Conservation (phyloP, 2,797 vertebrate species). For the Poecilia wingei region DNA sequence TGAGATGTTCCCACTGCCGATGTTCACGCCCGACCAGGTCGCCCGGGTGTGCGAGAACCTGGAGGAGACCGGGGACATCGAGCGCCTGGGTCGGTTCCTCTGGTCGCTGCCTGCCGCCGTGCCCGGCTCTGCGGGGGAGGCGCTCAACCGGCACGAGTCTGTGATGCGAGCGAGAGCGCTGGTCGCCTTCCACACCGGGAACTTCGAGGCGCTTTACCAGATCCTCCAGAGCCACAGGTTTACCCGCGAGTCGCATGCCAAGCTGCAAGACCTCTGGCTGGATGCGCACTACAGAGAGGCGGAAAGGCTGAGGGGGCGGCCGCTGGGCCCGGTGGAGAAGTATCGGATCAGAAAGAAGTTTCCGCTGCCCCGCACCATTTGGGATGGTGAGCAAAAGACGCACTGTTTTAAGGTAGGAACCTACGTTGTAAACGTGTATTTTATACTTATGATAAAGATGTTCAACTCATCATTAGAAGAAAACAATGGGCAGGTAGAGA, state of each 20-base stretch:
- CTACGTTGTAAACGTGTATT: neutral
- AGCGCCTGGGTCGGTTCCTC: constrained; percentile 84
- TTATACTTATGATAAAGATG: neutral
- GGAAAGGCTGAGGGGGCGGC: constrained; percentile 81
- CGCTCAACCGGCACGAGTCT: constrained; percentile 83
- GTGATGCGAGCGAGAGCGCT: constrained; percentile 84
- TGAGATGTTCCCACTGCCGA: constrained; percentile 83
- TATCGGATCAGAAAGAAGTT: constrained; percentile 88
- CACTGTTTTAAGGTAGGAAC: constrained; percentile 84
- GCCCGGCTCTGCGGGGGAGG: constrained; percentile 77
- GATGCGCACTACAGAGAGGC: constrained; percentile 86
- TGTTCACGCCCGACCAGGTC: constrained; percentile 86
- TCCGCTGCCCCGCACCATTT: constrained; percentile 85
- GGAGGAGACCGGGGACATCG: constrained; percentile 86
- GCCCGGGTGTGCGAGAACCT: constrained; percentile 85
- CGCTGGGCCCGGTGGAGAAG: constrained; percentile 85
- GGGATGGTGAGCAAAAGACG: constrained; percentile 87
- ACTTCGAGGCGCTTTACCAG: constrained; percentile 85
- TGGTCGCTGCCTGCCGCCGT: constrained; percentile 85
- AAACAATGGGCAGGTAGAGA: neutral
- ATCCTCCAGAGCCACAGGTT: constrained; percentile 85
- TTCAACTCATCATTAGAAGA: neutral
- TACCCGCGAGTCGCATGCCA: constrained; percentile 84
- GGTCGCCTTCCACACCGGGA: constrained; percentile 84
- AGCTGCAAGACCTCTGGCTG: constrained; percentile 85